Conservation (phyloP, 2,113 vertebrate species). For the Syrrhaptes paradoxus region DNA sequence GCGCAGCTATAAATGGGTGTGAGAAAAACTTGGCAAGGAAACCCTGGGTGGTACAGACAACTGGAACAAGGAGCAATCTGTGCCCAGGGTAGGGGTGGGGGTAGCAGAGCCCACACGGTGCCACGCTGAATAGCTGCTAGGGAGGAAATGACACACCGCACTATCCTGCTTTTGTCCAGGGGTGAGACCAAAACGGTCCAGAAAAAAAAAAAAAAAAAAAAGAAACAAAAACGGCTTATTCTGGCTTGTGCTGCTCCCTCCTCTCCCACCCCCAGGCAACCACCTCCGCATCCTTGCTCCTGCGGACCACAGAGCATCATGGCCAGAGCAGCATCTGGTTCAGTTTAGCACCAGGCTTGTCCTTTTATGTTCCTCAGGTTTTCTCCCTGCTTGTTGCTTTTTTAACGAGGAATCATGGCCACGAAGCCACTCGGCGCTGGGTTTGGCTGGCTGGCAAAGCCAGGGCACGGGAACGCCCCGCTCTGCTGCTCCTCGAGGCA, state of each 20-base stretch:
- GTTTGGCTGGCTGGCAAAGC: not conserved
- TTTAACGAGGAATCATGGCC: not conserved
- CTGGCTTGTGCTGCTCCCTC: not conserved
- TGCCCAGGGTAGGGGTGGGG: constrained; percentile 43
- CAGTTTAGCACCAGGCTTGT: not conserved
- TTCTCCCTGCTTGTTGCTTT: not conserved
- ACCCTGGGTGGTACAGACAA: constrained; percentile 56
- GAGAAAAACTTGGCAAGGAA: constrained; percentile 69
- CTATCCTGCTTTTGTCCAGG: constrained; percentile 64
- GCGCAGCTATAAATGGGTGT: constrained; percentile 34
- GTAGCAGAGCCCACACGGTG: constrained; percentile 29
- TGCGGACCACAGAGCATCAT: accelerated
- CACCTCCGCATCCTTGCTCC: not conserved
- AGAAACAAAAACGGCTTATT: not conserved
- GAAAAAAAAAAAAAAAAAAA: not conserved
- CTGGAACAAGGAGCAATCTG: constrained; percentile 61
- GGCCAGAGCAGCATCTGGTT: not conserved
- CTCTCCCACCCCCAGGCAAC: not conserved
- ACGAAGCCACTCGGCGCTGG: not conserved
- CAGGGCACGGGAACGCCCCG: not conserved
- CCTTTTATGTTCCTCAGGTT: not conserved
- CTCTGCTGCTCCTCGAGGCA: accelerated
- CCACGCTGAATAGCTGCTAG: constrained; percentile 17
- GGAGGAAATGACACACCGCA: constrained; percentile 60
- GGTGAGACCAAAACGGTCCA: not conserved